Percentiles rank a stretch among this genome's conserved stretches.
Evolutionary conservation across 1,140 invertebrate species (phyloP).

Genomic region (Cheumatopsyche charites): DNA sequence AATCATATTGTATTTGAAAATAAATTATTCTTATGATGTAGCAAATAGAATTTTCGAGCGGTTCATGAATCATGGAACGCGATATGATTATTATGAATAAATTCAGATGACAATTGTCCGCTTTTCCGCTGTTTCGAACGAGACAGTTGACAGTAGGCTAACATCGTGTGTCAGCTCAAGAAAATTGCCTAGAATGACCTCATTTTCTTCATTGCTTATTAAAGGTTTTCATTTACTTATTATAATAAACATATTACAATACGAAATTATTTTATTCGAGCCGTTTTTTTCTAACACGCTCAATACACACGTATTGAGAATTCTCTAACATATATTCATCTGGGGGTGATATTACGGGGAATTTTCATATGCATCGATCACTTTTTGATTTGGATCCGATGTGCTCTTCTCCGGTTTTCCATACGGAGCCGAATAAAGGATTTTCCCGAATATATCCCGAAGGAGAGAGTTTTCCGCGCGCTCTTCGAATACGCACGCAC

Average conservation of each 20-base stretch:
- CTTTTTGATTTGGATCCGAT: constrained; percentile 15
- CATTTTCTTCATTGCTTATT: too few relatives aligned
- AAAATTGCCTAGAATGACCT: neutral
- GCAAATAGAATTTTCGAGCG: too few relatives aligned
- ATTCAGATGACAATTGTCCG: neutral
- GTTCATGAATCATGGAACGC: neutral
- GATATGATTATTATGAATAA: neutral
- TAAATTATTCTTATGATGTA: too few relatives aligned
- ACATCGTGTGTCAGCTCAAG: neutral
- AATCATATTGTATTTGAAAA: too few relatives aligned
- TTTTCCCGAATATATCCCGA: neutral
- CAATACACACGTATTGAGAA: too few relatives aligned
- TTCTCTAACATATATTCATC: too few relatives aligned
- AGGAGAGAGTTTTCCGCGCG: constrained; percentile 1
- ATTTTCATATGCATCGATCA: constrained; percentile 22
- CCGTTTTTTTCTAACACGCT: too few relatives aligned
- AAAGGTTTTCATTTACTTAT: too few relatives aligned
- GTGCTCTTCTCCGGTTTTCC: neutral
- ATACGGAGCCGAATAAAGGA: constrained; percentile 16
- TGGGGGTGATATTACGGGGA: neutral
- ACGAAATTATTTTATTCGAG: too few relatives aligned
- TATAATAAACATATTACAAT: too few relatives aligned
- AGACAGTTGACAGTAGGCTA: constrained; percentile 9
- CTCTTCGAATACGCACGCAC: constrained; percentile 6
- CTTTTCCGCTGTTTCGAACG: neutral